These are phyloP conservation scores for Hucho hucho DNA, from an alignment of 2,113 vertebrate species.

Conservation along the genomic window DNA sequence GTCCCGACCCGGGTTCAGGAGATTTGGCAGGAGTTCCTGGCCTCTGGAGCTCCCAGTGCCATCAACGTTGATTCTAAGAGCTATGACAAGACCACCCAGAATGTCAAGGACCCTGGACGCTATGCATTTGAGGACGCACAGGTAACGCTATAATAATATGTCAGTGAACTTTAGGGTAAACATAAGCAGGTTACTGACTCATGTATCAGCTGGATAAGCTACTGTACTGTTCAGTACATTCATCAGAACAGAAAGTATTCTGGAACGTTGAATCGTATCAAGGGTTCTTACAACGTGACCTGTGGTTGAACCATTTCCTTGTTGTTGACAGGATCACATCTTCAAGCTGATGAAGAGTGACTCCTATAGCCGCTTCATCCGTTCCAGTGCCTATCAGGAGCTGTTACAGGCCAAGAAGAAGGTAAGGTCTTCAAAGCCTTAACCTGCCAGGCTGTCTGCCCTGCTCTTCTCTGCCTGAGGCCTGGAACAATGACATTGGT, in stretches of 20 bases:
- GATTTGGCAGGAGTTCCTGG: conserved; percentile 89
- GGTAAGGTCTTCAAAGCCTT: conserved; percentile 61
- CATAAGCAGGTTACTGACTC: no score
- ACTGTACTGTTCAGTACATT: no score
- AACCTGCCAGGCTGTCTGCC: no score
- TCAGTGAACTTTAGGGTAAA: no score
- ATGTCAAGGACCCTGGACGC: conserved; percentile 83
- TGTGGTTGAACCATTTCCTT: no score
- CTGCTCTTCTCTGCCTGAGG: no score
- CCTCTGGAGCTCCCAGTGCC: conserved; percentile 84
- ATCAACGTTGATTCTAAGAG: conserved; percentile 90
- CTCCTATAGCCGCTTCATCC: conserved; percentile 88
- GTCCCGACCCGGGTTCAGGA: conserved; percentile 83
- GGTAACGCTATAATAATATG: conserved; percentile 55
- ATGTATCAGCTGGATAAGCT: no score
- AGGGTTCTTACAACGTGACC: no score
- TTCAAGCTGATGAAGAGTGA: conserved; percentile 93
- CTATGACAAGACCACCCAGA: conserved; percentile 87
- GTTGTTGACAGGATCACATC: conserved; percentile 80
- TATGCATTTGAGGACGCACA: conserved; percentile 87
- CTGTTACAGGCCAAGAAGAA: conserved; percentile 91
- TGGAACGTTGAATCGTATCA: no score
- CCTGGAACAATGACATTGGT: no score
- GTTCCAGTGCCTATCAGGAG: conserved; percentile 91
- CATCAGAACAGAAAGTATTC: no score